Conservation (phyloP, 2,113 vertebrate species). For the Grallaria varia region DNA sequence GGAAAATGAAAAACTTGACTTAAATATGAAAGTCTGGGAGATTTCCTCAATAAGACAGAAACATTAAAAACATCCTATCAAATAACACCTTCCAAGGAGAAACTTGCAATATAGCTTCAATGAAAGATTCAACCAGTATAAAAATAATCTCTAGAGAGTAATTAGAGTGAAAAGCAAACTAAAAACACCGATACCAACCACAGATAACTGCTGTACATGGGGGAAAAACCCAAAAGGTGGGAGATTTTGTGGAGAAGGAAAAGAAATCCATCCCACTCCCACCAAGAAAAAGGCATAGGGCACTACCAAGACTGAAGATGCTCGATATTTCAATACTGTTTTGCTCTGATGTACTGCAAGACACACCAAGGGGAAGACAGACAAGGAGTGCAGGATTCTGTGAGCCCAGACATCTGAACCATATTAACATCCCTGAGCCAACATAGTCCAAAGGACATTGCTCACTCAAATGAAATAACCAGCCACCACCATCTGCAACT, state of each 20-base stretch:
- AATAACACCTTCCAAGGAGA: neutral
- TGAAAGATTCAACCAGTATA: neutral
- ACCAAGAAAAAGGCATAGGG: neutral
- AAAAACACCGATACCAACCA: neutral
- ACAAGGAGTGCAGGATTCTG: neutral
- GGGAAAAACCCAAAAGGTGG: neutral
- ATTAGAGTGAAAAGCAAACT: neutral
- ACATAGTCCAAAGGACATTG: neutral
- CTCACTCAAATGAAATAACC: slow-evolving; percentile 30
- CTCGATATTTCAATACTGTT: neutral
- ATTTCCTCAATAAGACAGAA: neutral
- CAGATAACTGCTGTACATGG: neutral
- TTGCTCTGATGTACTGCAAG: neutral
- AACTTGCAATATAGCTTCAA: neutral
- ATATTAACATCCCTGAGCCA: slow-evolving; percentile 11
- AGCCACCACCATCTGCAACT: neutral
- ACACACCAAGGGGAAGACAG: neutral
- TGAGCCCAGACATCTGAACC: neutral
- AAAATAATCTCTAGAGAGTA: neutral
- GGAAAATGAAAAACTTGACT: neutral
- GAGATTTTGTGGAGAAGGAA: neutral
- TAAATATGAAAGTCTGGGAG: neutral
- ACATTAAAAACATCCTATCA: neutral
- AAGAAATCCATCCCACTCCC: neutral
- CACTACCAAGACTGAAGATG: neutral